Evolutionary conservation across 2,113 vertebrate genomes (phyloP), one percentile per base, ranked within the genome.

Genomic region (Scomber scombrus): DNA sequence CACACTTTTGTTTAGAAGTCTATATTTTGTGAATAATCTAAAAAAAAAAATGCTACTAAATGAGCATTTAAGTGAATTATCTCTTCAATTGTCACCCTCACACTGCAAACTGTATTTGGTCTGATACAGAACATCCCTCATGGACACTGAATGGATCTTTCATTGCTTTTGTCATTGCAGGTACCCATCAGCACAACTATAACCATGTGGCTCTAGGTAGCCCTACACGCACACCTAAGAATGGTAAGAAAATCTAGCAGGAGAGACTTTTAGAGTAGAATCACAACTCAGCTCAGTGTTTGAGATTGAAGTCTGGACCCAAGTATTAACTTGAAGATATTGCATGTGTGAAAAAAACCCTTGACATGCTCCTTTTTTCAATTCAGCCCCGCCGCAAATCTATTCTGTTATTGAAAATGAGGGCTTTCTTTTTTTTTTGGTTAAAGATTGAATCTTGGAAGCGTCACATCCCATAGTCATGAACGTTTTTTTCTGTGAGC

Each of bases 131-230:
- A 43, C 61, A 4, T 74, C 87, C 75, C 78, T 81, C 69, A 64
- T 85, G 66, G 81, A 78, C 78, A 79, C 81, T 93, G 69, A 94
- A 90, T 78, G 60, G 85, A 76, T 85, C 65, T 87, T 80, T 88
- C 87, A 84, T 90, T 95, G 92, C 89, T 93, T 93, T 93, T 93
- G 96, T 97, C 95, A 91, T 95, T 93, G 86, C 96, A 99, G 97
- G 97, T 95, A 95, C 96, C 91, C 97, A 97, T 92, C 97, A 97
- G 80, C 96, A 95, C 95, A 97, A 95, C 95, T 98, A 97, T 95
- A 99, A 98, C 92, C 97, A 98, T 93, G 95, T 96, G 93, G 95
- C 96, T 93, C 93, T 97, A 95, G 94, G 96, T 96, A 97, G 96
- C 94, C 96, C 96, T 73, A 96, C 96, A 93, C 96, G 97, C 94